These are phyloP conservation scores for Hirtodrosophila histrioides DNA, from an alignment of 2,888 invertebrate genomes.

Conservation along the genomic window DNA sequence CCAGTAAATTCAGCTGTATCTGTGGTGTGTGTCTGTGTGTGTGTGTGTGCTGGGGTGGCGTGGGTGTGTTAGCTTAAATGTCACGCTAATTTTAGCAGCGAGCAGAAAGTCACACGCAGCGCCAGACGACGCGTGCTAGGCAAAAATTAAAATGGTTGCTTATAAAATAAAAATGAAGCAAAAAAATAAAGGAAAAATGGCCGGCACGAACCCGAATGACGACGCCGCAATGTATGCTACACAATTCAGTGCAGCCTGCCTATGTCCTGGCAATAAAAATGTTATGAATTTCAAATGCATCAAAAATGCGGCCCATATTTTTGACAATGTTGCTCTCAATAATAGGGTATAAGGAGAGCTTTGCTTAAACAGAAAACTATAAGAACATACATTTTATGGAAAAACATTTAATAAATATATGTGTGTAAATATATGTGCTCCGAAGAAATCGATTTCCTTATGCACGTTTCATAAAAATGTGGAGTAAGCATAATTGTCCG, in stretches of 20 bases:
- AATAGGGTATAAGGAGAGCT: background rate
- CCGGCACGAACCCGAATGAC: slow-evolving; percentile 16
- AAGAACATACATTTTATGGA: too few relatives aligned
- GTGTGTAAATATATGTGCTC: too few relatives aligned
- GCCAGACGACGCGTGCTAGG: slow-evolving; percentile 48
- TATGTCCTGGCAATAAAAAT: slow-evolving; percentile 41
- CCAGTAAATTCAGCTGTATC: slow-evolving; percentile 29
- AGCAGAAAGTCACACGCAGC: slow-evolving; percentile 51
- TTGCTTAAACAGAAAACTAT: too few relatives aligned
- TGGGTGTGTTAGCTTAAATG: slow-evolving; percentile 27
- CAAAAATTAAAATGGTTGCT: slow-evolving; percentile 62
- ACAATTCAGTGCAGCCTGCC: slow-evolving; percentile 23
- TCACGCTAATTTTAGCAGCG: slow-evolving; percentile 55
- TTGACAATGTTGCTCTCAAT: background rate
- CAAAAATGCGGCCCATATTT: slow-evolving; percentile 20
- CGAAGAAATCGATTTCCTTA: too few relatives aligned
- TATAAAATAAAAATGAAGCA: slow-evolving; percentile 1
- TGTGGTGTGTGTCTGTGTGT: background rate
- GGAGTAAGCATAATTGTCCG: too few relatives aligned
- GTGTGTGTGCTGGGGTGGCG: background rate
- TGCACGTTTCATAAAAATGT: too few relatives aligned
- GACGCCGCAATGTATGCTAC: slow-evolving; percentile 37
- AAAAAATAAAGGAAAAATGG: slow-evolving; percentile 10
- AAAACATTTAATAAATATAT: too few relatives aligned
- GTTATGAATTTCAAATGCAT: slow-evolving; percentile 48